Base-by-base conservation (phyloP, 1,140 invertebrate species). In the Drosophila burlai region DNA sequence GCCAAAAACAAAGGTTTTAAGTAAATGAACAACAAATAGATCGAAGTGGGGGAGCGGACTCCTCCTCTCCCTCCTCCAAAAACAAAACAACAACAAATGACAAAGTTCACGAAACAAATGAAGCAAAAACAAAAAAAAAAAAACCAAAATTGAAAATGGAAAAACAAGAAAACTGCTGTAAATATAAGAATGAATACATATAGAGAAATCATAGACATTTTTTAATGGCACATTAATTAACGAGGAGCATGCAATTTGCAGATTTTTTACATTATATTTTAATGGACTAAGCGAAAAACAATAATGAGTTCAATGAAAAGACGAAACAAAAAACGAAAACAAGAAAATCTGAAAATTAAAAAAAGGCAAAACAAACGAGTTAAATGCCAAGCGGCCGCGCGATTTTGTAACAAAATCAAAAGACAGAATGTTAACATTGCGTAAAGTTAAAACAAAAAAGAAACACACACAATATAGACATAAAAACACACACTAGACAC, bases 1-100 rank as follows among this genome's bases (percentile, higher is more conserved):
- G 91, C 91, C 91, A 92, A 92, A 92, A 92, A 89, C 80, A 81
- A 91, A 89, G 89, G 89, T 91, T 91, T 91, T 89, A 89, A 86
- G 63, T 78, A 78, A 62, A 76, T 72, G 63, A 83, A 86, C 46
- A 80, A 87, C 66, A 81, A 81, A 82, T 71, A 66, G 77, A 74
- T 68, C 76, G 74, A 65, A 73, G 18, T 42, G 55, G 52, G 52
- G 52, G 54, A 29, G 42, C 42, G 57, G 47, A 64, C 10, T 34
- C n/a, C 49, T 36, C 13, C 31, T 38, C 26, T 31, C 18, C 47
- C 21, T 46, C 18, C 18, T 4, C 46, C 16, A 45, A 83, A 64
- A 45, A 42, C 61, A 55, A 49, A 57, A 40, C 7, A 42, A 42
- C 40, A 75, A 64, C 16, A 58, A 43, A 58, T 63, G 49, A 69